phyloP scores from a whole-genome alignment of 2,888 invertebrate species.

The Silvanus unidentatus region DNA sequence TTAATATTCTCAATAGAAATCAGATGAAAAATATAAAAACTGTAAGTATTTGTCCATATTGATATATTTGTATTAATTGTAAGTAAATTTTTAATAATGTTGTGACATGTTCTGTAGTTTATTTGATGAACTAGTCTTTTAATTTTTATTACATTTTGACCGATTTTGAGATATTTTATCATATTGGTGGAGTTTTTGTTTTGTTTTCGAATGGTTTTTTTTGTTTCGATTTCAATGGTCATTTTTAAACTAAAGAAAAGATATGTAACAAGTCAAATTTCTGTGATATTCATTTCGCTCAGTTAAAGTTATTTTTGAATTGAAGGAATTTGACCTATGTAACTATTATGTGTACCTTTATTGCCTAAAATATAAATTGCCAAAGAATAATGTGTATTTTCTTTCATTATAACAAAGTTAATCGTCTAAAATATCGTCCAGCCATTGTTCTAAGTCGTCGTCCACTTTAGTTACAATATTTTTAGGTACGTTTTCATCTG shows the following conservation, averaged over 20 bases:
- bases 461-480: no score
- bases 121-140: slow-evolving; percentile 7
- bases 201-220: no score
- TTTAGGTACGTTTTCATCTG: no score
- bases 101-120: slow-evolving; percentile 14
- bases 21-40: slow-evolving; percentile 2
- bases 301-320: slow-evolving; percentile 19
- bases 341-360: slow-evolving; percentile 1
- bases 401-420: no score
- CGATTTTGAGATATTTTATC: slow-evolving; percentile 8
- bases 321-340: slow-evolving; percentile 27
- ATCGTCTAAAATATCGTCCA: no score
- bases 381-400: no score
- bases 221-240: no score
- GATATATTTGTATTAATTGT: slow-evolving; percentile 3
- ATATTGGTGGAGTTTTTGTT: slow-evolving; percentile 1
- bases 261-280: slow-evolving; percentile 34
- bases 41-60: slow-evolving; percentile 19
- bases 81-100: slow-evolving; percentile 15
- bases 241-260: no score
- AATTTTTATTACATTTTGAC: slow-evolving; percentile 5
- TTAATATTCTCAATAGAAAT: slow-evolving; percentile 11
- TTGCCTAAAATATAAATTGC: neutral
- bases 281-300: slow-evolving; percentile 31
- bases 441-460: no score